phyloP scores from a whole-genome alignment of 2,888 invertebrate species.

The Colostygia pectinataria region DNA sequence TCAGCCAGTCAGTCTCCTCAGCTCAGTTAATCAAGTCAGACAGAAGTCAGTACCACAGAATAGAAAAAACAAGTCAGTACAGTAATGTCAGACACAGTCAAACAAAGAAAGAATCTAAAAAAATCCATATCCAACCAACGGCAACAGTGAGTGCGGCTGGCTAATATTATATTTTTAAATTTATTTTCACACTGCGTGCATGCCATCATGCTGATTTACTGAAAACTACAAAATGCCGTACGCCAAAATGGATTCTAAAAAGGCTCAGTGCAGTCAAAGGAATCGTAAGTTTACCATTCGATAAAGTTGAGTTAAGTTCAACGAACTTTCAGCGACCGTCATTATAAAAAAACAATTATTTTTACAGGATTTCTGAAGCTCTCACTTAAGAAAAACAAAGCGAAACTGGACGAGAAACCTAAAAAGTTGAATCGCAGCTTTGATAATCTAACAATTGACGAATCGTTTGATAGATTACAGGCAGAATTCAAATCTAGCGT shows the following conservation, averaged over 20 bases:
- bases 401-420: slow-evolving; percentile 43
- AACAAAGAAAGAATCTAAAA: no score
- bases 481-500: slow-evolving; percentile 54
- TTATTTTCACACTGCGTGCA: no score
- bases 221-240: slow-evolving; percentile 9
- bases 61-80: no score
- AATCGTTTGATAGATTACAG: slow-evolving; percentile 64
- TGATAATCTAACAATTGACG: slow-evolving; percentile 66
- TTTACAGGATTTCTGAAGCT: slow-evolving; percentile 63
- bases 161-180: no score
- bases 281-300: slow-evolving; percentile 50
- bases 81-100: no score
- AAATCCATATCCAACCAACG: no score
- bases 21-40: no score
- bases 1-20: no score
- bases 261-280: slow-evolving; percentile 43
- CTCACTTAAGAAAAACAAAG: slow-evolving; percentile 65
- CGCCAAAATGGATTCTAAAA: slow-evolving; percentile 51
- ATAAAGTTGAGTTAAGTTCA: slow-evolving; percentile 3
- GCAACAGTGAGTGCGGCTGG: no score
- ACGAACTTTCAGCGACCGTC: slow-evolving; percentile 6
- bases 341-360: slow-evolving; percentile 18
- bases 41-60: no score
- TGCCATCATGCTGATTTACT: no score
- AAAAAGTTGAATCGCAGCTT: slow-evolving; percentile 54